Base-by-base conservation (phyloP, 2,888 invertebrate genomes). In the Trissolcus brochymenae region DNA sequence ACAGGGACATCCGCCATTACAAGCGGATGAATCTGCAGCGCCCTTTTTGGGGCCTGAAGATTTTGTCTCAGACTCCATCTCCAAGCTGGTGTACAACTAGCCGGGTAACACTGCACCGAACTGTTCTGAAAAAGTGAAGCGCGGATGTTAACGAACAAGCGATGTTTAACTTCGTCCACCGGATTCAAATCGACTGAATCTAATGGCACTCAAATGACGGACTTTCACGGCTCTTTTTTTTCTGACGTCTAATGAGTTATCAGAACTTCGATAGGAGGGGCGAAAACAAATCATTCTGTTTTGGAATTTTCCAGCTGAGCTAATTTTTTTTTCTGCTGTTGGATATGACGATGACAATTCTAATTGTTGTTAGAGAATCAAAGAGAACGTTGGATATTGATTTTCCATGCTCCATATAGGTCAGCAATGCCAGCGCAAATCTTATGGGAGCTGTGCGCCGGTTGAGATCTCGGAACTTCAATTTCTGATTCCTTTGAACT, bases 1-100 rank as follows among this genome's bases (percentile, higher is more conserved):
- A 78, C 91, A 86, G 61, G 90, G 90, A 81, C 88, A 88, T 79
- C 84, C 82, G 0, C 76, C 76, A 41, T 77, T 79, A 64, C 79
- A 79, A 53, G 78, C 72, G 17, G 56, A 55, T 60, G 80, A 76
- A 35, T 35, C 35, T 9, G 35, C 35, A 35, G 35, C 35, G 54
- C 61, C 76, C 78, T 77, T 84, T 81, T 40, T 66, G 53, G 81
- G 76, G 53, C 79, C 81, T 46, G 76, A 46, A 35, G 70, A 43
- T 56, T 55, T 61, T 19, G 19, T 19, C 50, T 72, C 76, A 13
- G 76, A n/a, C 29, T 77, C 76, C 76, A 77, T 77, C 43, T 21
- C 9, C 56, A 19, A 3, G 35, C 35, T 1, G 35, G 35, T 6
- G 55, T 49, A 3, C 40, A 43, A 53, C 11, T 25, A 19, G 50